These are phyloP conservation scores for Nymphicus hollandicus DNA, from an alignment of 2,113 vertebrate species.

Conservation along the genomic window DNA sequence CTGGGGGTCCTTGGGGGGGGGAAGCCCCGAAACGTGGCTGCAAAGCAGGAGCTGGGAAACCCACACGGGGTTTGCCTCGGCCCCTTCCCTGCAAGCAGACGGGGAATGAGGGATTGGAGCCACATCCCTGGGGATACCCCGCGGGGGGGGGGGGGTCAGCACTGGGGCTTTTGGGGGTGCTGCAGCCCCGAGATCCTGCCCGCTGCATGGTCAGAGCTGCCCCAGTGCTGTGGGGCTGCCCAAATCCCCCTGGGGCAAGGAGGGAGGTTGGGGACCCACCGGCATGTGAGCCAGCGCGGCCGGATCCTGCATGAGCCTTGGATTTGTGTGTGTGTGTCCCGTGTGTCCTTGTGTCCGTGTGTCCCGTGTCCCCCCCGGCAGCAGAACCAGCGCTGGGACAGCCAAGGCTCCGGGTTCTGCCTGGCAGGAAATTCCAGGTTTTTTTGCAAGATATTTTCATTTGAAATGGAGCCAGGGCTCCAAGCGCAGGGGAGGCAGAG, in stretches of 20 bases:
- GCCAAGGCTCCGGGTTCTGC: not conserved
- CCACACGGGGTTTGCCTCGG: accelerated
- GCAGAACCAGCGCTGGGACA: not conserved
- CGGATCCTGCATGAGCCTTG: accelerated
- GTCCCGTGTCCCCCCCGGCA: not conserved
- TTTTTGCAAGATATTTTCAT: not conserved
- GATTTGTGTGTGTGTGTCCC: accelerated
- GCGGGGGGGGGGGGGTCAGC: accelerated
- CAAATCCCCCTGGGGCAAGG: not conserved
- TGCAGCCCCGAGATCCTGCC: not conserved
- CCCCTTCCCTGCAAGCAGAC: not conserved
- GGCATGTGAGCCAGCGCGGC: accelerated
- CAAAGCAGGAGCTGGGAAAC: not conserved
- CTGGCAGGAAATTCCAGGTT: conserved; percentile 31
- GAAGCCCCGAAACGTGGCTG: not conserved
- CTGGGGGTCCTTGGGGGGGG: not conserved
- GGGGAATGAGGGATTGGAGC: not conserved
- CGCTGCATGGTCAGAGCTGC: not conserved
- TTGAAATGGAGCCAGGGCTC: not conserved
- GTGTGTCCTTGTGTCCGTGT: not conserved
- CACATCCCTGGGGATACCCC: not conserved
- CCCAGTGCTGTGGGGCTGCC: not conserved
- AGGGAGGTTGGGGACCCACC: accelerated
- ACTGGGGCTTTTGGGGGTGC: not conserved
- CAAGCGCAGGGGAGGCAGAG: not conserved